Conservation (phyloP, 2,797 vertebrate genomes). For the Brachymystax lenok region DNA sequence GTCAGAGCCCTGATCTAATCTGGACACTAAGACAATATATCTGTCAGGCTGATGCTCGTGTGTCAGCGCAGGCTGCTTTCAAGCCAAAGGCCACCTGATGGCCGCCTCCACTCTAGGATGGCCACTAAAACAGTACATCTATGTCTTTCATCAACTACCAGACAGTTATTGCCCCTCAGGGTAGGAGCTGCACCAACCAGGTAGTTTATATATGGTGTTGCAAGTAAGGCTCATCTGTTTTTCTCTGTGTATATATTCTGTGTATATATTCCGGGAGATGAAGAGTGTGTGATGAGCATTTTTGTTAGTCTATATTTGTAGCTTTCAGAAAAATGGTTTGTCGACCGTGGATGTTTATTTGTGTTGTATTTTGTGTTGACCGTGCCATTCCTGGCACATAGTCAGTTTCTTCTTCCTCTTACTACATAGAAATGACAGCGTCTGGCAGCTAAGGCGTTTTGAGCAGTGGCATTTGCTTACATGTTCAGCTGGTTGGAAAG, state of each 20-base stretch:
- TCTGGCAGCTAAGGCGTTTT: too few relatives aligned
- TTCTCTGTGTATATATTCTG: not conserved
- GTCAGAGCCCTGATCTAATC: constrained; percentile 15
- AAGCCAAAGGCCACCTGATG: constrained; percentile 1
- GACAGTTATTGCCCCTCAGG: not conserved
- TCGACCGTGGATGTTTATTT: not conserved
- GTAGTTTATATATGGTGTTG: not conserved
- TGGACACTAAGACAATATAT: not conserved
- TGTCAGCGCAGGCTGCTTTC: not conserved
- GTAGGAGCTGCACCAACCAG: not conserved
- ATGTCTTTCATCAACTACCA: not conserved
- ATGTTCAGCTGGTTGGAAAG: not conserved
- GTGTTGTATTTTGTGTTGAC: not conserved
- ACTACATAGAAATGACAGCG: too few relatives aligned
- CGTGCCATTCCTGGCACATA: not conserved
- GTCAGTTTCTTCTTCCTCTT: not conserved
- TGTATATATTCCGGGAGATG: not conserved
- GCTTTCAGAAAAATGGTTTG: not conserved
- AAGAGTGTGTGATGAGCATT: not conserved
- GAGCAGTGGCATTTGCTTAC: not conserved
- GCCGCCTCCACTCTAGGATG: not conserved
- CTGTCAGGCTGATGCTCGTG: not conserved
- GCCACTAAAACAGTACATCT: not conserved
- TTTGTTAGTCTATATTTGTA: not conserved
- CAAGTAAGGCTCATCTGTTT: not conserved